Evolutionary conservation across 1,140 invertebrate genomes (phyloP).

Genomic region (Zaprionus ornatus): DNA sequence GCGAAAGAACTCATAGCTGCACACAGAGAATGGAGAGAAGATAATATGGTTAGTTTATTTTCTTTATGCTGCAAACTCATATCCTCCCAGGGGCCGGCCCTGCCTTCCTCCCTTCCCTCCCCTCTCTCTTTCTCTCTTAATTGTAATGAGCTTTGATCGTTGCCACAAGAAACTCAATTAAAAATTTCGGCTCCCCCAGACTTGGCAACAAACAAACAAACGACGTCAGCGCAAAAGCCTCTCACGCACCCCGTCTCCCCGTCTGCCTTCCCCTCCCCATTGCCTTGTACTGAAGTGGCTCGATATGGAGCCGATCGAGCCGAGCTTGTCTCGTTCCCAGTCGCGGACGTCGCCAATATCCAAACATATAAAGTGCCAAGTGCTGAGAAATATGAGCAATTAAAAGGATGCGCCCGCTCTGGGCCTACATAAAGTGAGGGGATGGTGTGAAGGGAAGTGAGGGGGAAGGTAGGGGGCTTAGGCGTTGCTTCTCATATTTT

Average conservation of each 20-base stretch:
- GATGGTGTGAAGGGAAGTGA: neutral
- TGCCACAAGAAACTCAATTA: conserved; percentile 56
- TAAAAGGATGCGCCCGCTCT: conserved; percentile 62
- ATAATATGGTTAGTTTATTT: conserved; percentile 42
- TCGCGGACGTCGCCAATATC: conserved; percentile 61
- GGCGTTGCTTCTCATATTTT: conserved; percentile 30
- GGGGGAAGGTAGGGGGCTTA: neutral
- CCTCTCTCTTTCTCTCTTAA: neutral
- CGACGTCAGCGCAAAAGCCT: conserved; percentile 63
- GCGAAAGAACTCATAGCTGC: conserved; percentile 95
- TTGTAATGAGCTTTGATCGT: conserved; percentile 56
- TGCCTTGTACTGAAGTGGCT: conserved; percentile 34
- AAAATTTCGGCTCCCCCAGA: conserved; percentile 36
- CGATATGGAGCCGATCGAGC: neutral
- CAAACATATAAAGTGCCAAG: conserved; percentile 61
- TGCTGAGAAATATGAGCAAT: conserved; percentile 65
- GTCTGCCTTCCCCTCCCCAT: neutral
- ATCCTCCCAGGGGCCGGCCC: neutral
- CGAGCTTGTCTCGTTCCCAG: conserved; percentile 32
- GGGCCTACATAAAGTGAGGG: neutral
- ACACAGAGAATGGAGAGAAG: conserved; percentile 13
- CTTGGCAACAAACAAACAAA: conserved; percentile 47
- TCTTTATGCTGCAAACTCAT: neutral
- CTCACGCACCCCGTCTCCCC: conserved; percentile 45
- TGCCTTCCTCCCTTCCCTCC: no score